phyloP scores from a whole-genome alignment of 2,888 invertebrate species.

The Hoplodrina ambigua region DNA sequence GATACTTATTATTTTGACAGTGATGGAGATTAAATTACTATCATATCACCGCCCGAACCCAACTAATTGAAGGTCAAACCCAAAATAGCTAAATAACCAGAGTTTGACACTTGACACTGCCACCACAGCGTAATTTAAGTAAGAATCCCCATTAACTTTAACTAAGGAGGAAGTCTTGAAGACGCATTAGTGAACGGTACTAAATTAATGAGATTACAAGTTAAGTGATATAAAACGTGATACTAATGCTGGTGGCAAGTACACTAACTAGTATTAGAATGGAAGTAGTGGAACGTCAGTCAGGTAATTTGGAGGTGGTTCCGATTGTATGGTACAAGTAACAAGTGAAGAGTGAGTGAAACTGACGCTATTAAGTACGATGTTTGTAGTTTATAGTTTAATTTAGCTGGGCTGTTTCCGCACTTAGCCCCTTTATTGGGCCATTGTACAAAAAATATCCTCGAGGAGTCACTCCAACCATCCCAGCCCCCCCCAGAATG shows the following conservation, averaged over 20 bases:
- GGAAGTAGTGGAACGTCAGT: conserved; percentile 79
- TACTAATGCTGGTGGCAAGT: conserved; percentile 73
- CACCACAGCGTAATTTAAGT: conserved; percentile 16
- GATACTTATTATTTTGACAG: neutral
- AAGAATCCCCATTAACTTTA: conserved; percentile 16
- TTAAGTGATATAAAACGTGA: conserved; percentile 71
- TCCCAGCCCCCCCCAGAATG: too few species aligned
- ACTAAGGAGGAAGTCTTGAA: conserved; percentile 1
- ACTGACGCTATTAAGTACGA: too few species aligned
- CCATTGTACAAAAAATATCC: too few species aligned
- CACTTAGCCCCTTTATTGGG: too few species aligned
- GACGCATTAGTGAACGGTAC: conserved; percentile 35
- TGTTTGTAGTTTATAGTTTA: too few species aligned
- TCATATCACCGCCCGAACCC: neutral
- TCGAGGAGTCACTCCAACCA: too few species aligned
- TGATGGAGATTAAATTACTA: neutral
- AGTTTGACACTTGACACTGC: conserved; percentile 14
- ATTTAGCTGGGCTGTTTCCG: too few species aligned
- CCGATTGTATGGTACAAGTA: conserved; percentile 56
- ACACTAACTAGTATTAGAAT: conserved; percentile 78
- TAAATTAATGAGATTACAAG: conserved; percentile 56
- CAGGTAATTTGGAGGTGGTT: conserved; percentile 81
- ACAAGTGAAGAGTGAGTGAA: conserved; percentile 43
- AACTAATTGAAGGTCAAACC: conserved; percentile 22
- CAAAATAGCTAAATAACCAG: conserved; percentile 22